Evolutionary conservation across 2,113 vertebrate genomes (phyloP).

Genomic region (Tetrax tetrax): DNA sequence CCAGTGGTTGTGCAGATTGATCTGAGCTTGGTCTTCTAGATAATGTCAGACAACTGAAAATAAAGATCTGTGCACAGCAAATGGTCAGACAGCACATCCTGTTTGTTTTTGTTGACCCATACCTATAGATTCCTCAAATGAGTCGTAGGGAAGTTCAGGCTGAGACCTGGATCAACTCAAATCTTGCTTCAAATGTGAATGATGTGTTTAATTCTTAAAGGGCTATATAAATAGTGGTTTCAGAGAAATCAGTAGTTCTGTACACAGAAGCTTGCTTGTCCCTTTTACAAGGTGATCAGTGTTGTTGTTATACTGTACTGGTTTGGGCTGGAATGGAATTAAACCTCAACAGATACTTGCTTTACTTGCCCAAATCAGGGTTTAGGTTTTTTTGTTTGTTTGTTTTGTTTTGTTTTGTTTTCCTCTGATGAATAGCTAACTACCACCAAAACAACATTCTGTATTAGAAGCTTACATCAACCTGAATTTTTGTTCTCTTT

Average conservation of each 20-base stretch:
- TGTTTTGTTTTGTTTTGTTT: background rate
- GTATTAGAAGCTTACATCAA: background rate
- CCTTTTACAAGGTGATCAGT: background rate
- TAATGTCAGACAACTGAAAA: background rate
- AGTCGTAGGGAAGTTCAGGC: background rate
- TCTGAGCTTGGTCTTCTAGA: background rate
- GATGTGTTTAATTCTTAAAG: background rate
- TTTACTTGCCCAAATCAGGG: background rate
- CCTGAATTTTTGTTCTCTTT: background rate
- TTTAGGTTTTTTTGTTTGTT: background rate
- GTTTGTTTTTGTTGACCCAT: background rate
- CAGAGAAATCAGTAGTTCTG: background rate
- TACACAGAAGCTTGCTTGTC: background rate
- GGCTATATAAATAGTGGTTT: background rate
- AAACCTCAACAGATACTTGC: background rate
- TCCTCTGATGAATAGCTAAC: background rate
- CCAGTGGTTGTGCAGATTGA: background rate
- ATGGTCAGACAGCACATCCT: background rate
- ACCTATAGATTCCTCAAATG: background rate
- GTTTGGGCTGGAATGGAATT: background rate
- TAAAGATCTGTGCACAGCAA: background rate
- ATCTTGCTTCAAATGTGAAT: background rate
- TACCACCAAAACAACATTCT: background rate
- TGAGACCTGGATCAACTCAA: background rate
- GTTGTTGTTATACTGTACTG: background rate